Base-by-base conservation (phyloP, 2,888 invertebrate genomes). In the Ochropleura leucogaster region DNA sequence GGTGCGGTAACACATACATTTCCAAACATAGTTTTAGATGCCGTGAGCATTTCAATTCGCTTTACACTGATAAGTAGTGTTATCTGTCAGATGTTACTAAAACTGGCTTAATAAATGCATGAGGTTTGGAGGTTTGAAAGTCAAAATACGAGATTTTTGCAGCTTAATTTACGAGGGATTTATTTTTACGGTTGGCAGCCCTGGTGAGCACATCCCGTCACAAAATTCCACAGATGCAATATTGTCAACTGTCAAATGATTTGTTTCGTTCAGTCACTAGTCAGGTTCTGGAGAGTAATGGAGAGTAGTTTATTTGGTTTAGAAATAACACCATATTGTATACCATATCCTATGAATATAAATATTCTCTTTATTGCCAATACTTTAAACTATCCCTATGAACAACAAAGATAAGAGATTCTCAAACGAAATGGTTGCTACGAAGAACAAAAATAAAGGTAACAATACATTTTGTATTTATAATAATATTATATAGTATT, bases 381-480 rank as follows among this genome's bases (percentile, higher is more conserved):
- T 3, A 67, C 40, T 55, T 42, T 46, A 20, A 77, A 69, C 62
- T 68, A 65, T 82, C 87, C 89, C 49, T 88, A 93, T 93, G 93
- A 93, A 85, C 88, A 93, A 83, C 85, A 91, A 82, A 82, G 89
- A 85, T 72, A 89, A 78, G 76, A 74, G 18, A 66, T 81, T 78
- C 63, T 77, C 88, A 7, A 90, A 87, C 82, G 91, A 93, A 83
- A 95, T 95, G 95, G 95, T 95, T 49, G 89, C 92, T 20, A 89
- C 92, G 12, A 95, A 92, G 89, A 92, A 86, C 84, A 94, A 92
- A 92, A 92, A 88, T 69, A 93, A 92, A 92, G 92, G 94, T 87
- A 79, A 74, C 18, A n/a, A 30, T 51, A 90, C 86, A 46, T 60
- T 67, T 42, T 47, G 46, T 49, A 4, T 73, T 1, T n/a, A 16